Evolutionary conservation across 2,888 invertebrate genomes (phyloP).

Genomic region (Brassicogethes aeneus): DNA sequence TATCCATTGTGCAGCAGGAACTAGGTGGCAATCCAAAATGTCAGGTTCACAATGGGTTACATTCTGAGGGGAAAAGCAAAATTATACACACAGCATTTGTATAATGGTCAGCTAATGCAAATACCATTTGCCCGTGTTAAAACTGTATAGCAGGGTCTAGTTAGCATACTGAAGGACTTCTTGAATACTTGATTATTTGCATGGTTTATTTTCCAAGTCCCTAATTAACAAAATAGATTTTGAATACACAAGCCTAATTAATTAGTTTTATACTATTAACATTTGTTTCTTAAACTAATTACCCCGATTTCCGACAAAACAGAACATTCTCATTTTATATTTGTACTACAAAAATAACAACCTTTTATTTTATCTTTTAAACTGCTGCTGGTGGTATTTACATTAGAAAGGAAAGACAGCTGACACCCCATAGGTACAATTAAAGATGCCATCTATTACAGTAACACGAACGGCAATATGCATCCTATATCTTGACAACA

Average conservation of each 20-base stretch:
- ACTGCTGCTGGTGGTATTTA: no score
- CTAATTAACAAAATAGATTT: conserved; percentile 13
- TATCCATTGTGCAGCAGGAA: conserved; percentile 36
- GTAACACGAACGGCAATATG: no score
- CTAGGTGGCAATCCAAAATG: conserved; percentile 35
- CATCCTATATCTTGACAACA: no score
- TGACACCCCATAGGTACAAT: not conserved
- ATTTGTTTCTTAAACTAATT: not conserved
- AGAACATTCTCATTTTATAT: no score
- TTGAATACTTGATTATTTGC: conserved; percentile 29
- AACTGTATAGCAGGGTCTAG: conserved; percentile 20
- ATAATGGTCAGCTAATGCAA: conserved; percentile 38
- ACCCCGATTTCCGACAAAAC: no score
- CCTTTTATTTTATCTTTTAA: no score
- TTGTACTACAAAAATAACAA: no score
- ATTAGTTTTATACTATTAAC: not conserved
- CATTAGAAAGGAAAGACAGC: not conserved
- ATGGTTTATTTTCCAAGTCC: conserved; percentile 20
- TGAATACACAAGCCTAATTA: conserved; percentile 9
- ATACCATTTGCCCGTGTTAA: conserved; percentile 27
- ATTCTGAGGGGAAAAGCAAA: conserved; percentile 28
- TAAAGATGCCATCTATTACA: not conserved
- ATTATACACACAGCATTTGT: conserved; percentile 34
- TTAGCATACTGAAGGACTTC: conserved; percentile 22
- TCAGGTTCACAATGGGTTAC: conserved; percentile 33